phyloP scores from a whole-genome alignment of 1,140 invertebrate species.

The Cotesia typhae region DNA sequence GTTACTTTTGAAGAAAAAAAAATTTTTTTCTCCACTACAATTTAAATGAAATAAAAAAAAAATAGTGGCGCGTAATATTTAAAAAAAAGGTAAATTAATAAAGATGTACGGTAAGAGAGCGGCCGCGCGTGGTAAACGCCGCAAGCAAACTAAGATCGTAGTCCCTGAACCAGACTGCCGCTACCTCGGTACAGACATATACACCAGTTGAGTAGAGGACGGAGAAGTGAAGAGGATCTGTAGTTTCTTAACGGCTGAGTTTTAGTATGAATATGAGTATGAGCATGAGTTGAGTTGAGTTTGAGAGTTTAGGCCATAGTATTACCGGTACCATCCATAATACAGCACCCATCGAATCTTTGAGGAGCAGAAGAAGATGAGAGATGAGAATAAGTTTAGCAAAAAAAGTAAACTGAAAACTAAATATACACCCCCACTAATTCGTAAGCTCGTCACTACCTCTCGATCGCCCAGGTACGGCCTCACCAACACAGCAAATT shows the following conservation, averaged over 20 bases:
- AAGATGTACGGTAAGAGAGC: slow-evolving; percentile 12
- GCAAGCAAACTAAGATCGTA: slow-evolving; percentile 24
- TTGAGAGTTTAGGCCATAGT: too few relatives aligned
- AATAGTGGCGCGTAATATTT: background rate
- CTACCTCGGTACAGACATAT: slow-evolving; percentile 14
- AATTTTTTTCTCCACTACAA: background rate
- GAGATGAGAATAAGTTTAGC: background rate
- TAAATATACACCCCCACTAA: slow-evolving; percentile 17
- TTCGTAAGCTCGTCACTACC: slow-evolving; percentile 1
- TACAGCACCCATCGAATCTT: too few relatives aligned
- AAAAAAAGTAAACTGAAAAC: background rate
- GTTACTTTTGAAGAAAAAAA: background rate
- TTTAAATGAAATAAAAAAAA: background rate
- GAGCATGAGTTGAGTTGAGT: background rate
- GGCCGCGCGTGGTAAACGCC: slow-evolving; percentile 31
- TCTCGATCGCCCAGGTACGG: background rate
- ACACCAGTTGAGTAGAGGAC: background rate
- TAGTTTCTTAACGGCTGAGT: background rate
- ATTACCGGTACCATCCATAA: too few relatives aligned
- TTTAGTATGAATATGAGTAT: background rate
- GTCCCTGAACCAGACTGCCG: slow-evolving; percentile 24
- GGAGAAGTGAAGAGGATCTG: background rate
- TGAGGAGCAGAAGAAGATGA: background rate
- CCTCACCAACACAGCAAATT: background rate
- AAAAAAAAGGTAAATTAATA: background rate